These are phyloP conservation scores for Cygnus buccinator DNA, from an alignment of 2,113 vertebrate genomes.

Conservation along the genomic window DNA sequence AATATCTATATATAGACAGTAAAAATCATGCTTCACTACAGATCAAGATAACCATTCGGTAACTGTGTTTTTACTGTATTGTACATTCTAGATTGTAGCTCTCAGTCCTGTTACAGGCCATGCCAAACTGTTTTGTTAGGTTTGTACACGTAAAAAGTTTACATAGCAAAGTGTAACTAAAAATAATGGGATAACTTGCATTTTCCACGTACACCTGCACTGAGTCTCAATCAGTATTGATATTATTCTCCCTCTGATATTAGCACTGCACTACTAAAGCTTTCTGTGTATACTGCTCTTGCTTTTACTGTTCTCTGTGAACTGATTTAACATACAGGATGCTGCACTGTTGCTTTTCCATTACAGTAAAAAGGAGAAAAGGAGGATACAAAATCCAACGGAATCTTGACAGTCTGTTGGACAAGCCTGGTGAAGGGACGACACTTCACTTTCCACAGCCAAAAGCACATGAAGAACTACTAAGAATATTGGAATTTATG, in stretches of 20 bases:
- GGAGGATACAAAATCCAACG: neutral
- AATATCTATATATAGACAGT: too few species aligned
- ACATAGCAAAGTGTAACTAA: neutral
- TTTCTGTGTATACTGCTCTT: neutral
- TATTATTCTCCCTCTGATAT: neutral
- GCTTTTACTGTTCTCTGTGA: neutral
- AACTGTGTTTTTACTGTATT: neutral
- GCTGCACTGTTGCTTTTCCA: neutral
- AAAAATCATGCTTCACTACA: neutral
- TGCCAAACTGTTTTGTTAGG: neutral
- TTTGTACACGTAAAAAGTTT: neutral
- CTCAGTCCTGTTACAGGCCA: neutral
- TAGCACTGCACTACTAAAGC: neutral
- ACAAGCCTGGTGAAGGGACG: neutral
- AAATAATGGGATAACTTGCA: neutral
- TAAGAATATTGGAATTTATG: neutral
- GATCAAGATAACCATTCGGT: neutral
- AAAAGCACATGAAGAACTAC: neutral
- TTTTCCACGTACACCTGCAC: neutral
- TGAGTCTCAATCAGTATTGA: neutral
- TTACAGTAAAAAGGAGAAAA: neutral
- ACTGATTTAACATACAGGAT: neutral
- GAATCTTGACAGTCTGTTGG: neutral
- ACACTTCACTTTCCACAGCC: neutral
- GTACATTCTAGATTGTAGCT: neutral